Evolutionary conservation across 2,113 vertebrate species (phyloP), one percentile per base, ranked within the genome.

Genomic region (Cyprinodon brontotheroides): DNA sequence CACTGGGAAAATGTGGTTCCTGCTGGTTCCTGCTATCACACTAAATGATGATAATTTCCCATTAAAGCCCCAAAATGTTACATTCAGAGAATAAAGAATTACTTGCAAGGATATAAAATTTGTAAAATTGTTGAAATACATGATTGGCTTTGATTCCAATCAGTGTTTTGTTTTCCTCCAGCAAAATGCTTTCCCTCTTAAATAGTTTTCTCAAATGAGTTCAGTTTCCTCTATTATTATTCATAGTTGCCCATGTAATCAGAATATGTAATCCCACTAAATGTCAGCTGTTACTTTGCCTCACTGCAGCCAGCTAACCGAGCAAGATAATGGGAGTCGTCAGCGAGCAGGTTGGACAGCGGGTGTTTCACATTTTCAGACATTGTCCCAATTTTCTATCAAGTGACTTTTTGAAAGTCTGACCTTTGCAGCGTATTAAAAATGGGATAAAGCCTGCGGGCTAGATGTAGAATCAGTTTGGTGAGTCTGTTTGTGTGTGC

Each of bases 341-440:
- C 10, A 65, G 69, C 43, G 60, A 74, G 36, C 70, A 38, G 64
- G n/a, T 29, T 43, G 62, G 69, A 68, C 62, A 70, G 75, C 11
- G 47, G 45, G 20, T 4, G 59, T 73, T 79, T 70, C 39, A 40
- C 65, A 60, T 71, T 78, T 74, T 77, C 80, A 79, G 73, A 66
- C 40, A 69, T 78, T 10, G 20, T 78, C 77, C 86, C 84, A 88
- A 88, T 90, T 83, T 74, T 83, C 83, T 64, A 65, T 89, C 79
- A 80, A 78, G 74, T 50, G 38, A 39, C 45, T 82, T 83, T 83
- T 78, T 84, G 84, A 87, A 80, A 86, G 80, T 17, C 39, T 88
- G 82, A 82, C 89, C 84, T 91, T 91, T 85, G 65, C 59, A 66
- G 50, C 65, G 61, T 69, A 80, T 86, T 82, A 78, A 64, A 83